phyloP scores from a whole-genome alignment of 2,888 invertebrate species.

The Eurytoma californica region DNA sequence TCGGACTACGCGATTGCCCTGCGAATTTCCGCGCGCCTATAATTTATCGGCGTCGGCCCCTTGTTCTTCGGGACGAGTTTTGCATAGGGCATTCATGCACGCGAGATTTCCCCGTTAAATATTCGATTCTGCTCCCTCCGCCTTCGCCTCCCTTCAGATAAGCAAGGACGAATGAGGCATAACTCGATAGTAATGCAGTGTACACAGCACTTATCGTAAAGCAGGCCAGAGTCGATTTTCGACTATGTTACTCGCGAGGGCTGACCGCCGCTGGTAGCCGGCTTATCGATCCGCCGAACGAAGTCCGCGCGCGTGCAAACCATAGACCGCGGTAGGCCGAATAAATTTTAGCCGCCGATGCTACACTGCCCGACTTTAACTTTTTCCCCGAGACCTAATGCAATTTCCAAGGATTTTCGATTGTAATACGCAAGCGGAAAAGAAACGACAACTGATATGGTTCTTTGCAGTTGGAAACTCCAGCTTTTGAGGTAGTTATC shows the following conservation, averaged over 20 bases:
- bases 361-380: background rate
- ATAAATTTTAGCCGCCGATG: constrained; percentile 35
- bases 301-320: too few species aligned
- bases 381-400: constrained; percentile 22
- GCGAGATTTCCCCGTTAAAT: constrained; percentile 25
- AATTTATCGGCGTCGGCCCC: constrained; percentile 8
- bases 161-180: constrained; percentile 45
- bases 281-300: constrained; percentile 37
- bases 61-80: background rate
- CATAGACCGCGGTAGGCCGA: constrained; percentile 15
- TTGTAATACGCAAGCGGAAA: constrained; percentile 25
- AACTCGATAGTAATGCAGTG: constrained; percentile 44
- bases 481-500: constrained; percentile 11
- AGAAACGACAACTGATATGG: constrained; percentile 12
- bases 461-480: background rate
- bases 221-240: constrained; percentile 44
- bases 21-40: constrained; percentile 6
- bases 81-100: background rate
- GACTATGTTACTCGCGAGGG: constrained; percentile 32
- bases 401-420: constrained; percentile 39
- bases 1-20: constrained; percentile 21
- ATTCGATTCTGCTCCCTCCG: background rate
- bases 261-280: constrained; percentile 22
- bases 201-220: constrained; percentile 47
- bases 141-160: constrained; percentile 6